These are phyloP conservation scores for Zaprionus nigranus DNA, from an alignment of 1,140 invertebrate species.

Conservation along the genomic window DNA sequence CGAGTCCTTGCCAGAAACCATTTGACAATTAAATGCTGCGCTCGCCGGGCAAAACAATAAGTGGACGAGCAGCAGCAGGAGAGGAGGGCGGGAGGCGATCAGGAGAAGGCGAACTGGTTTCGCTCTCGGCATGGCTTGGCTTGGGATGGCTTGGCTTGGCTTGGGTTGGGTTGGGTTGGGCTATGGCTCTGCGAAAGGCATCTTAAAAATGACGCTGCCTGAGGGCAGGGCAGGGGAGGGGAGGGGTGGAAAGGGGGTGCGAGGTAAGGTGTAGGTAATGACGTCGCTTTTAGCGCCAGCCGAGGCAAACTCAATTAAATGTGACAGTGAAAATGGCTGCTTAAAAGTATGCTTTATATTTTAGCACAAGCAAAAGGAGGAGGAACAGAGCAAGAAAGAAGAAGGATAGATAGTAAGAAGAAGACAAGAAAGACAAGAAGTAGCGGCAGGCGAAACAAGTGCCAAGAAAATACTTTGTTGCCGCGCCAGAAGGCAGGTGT, in stretches of 20 bases:
- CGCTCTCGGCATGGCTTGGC: conserved; percentile 2
- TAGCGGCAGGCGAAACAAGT: not conserved
- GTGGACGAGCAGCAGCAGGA: conserved; percentile 6
- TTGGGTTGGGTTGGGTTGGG: conserved; percentile 25
- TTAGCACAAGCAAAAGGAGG: conserved; percentile 20
- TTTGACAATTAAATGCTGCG: conserved; percentile 80
- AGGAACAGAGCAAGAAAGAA: not conserved
- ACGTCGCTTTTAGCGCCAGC: conserved; percentile 74
- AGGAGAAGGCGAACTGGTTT: not conserved
- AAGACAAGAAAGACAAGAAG: not conserved
- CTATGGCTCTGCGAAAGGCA: conserved; percentile 40
- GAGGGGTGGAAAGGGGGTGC: not conserved
- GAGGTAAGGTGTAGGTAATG: conserved; percentile 57
- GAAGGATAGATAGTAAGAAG: not conserved
- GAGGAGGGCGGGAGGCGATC: not conserved
- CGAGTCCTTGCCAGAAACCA: conserved; percentile 53
- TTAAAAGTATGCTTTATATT: conserved; percentile 79
- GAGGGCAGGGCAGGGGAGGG: not conserved
- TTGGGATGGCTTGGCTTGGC: not conserved
- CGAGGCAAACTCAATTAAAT: conserved; percentile 80
- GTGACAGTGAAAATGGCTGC: conserved; percentile 78
- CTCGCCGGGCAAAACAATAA: conserved; percentile 39
- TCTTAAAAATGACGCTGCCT: conserved; percentile 68
- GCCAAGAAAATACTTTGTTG: conserved; percentile 16
- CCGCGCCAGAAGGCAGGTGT: conserved; percentile 37